phyloP scores from a whole-genome alignment of 2,113 vertebrate species.

The Melanocharis versteri region DNA sequence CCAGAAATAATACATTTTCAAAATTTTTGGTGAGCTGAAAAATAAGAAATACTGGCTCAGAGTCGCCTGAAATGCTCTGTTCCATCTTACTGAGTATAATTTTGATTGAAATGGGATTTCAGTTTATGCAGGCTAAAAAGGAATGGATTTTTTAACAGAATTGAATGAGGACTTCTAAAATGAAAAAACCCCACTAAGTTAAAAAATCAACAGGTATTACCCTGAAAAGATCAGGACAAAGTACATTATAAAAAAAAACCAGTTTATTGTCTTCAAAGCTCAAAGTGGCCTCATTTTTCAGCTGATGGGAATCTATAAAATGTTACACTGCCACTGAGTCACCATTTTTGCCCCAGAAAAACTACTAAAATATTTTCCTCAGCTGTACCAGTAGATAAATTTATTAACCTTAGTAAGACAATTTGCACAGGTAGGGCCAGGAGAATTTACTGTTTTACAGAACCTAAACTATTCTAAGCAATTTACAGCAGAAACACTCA shows the following conservation, averaged over 20 bases:
- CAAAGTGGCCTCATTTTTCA: background rate
- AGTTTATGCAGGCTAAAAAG: background rate
- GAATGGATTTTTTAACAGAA: background rate
- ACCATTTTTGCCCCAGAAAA: background rate
- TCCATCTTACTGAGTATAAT: background rate
- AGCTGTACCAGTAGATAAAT: background rate
- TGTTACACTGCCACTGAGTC: background rate
- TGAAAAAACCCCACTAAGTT: background rate
- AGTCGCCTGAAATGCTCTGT: background rate
- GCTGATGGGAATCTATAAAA: background rate
- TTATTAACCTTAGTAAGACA: background rate
- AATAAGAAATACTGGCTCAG: background rate
- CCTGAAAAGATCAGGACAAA: background rate
- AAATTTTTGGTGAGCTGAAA: constrained; percentile 20
- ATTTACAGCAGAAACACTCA: background rate
- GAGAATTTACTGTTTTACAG: background rate
- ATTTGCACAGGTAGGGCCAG: background rate
- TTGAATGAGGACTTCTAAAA: background rate
- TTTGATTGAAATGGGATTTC: background rate
- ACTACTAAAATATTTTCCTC: background rate
- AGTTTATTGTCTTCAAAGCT: background rate
- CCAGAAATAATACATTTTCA: constrained; percentile 26
- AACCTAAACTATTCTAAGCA: background rate
- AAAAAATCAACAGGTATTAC: background rate
- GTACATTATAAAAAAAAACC: background rate